Evolutionary conservation across 1,140 invertebrate genomes (phyloP).

Genomic region (Homarus americanus): DNA sequence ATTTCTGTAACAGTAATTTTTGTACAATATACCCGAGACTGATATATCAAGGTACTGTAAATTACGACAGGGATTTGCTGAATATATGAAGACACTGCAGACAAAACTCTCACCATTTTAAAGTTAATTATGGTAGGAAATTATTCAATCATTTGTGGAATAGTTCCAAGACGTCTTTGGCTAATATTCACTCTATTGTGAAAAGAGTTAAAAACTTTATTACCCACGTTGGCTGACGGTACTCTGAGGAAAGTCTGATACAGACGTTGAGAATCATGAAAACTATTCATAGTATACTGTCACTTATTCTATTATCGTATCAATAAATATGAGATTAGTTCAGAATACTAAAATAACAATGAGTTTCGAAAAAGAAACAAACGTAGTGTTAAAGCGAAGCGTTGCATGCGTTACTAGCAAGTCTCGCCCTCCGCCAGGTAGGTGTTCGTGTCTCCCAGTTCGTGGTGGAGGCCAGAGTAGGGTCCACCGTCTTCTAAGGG

Average conservation of each 20-base stretch:
- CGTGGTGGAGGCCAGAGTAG: constrained; percentile 37
- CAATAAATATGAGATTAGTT: constrained; percentile 40
- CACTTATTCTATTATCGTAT: constrained; percentile 15
- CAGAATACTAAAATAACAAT: neutral
- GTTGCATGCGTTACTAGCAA: constrained; percentile 4
- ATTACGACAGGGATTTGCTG: too few relatives aligned
- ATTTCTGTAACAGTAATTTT: too few relatives aligned
- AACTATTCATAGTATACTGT: neutral
- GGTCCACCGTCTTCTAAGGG: constrained; percentile 21
- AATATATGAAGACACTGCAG: too few relatives aligned
- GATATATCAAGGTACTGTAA: too few relatives aligned
- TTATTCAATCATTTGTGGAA: too few relatives aligned
- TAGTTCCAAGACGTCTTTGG: too few relatives aligned
- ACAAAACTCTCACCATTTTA: too few relatives aligned
- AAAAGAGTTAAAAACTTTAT: too few relatives aligned
- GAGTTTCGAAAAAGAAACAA: neutral
- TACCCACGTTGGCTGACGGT: too few relatives aligned
- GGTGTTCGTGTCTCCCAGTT: constrained; percentile 24
- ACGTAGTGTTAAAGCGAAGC: neutral
- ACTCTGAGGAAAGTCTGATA: neutral
- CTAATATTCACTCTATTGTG: too few relatives aligned
- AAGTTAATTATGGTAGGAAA: too few relatives aligned
- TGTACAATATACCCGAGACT: too few relatives aligned
- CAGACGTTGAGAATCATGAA: constrained; percentile 7
- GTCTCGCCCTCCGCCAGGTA: constrained; percentile 38